These are phyloP conservation scores for Conops quadrifasciatus DNA, from an alignment of 2,888 invertebrate species.

Conservation along the genomic window DNA sequence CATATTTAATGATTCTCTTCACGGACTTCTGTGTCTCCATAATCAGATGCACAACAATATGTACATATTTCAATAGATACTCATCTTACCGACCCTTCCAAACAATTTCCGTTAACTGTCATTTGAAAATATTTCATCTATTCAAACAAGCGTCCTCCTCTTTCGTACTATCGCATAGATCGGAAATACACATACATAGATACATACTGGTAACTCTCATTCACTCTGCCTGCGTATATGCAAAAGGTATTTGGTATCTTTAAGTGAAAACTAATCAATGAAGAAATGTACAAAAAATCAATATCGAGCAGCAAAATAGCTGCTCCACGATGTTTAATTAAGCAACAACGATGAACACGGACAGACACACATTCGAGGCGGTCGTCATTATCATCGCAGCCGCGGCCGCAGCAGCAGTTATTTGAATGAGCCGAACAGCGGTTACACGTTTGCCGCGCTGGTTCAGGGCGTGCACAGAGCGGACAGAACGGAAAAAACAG, in stretches of 20 bases:
- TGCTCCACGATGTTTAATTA: slow-evolving; percentile 25
- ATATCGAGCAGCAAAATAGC: slow-evolving; percentile 8
- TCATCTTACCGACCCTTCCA: too few relatives aligned
- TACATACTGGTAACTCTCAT: neutral
- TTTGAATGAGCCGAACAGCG: neutral
- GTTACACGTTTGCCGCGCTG: slow-evolving; percentile 8
- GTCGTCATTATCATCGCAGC: neutral
- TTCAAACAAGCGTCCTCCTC: too few relatives aligned
- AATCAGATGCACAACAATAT: too few relatives aligned
- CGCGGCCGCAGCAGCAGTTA: too few relatives aligned
- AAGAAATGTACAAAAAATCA: slow-evolving; percentile 30
- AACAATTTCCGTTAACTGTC: too few relatives aligned
- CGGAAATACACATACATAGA: neutral
- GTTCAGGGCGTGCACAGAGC: neutral
- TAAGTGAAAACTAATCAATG: slow-evolving; percentile 29
- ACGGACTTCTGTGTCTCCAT: too few relatives aligned
- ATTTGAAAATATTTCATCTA: too few relatives aligned
- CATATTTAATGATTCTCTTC: too few relatives aligned
- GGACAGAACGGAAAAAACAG: neutral
- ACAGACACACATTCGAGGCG: neutral
- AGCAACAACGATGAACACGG: slow-evolving; percentile 9
- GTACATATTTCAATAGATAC: too few relatives aligned
- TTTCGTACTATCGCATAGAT: too few relatives aligned
- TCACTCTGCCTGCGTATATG: slow-evolving; percentile 12
- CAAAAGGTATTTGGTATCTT: slow-evolving; percentile 18